phyloP scores from a whole-genome alignment of 2,797 vertebrate genomes.

The Spheniscus humboldti region DNA sequence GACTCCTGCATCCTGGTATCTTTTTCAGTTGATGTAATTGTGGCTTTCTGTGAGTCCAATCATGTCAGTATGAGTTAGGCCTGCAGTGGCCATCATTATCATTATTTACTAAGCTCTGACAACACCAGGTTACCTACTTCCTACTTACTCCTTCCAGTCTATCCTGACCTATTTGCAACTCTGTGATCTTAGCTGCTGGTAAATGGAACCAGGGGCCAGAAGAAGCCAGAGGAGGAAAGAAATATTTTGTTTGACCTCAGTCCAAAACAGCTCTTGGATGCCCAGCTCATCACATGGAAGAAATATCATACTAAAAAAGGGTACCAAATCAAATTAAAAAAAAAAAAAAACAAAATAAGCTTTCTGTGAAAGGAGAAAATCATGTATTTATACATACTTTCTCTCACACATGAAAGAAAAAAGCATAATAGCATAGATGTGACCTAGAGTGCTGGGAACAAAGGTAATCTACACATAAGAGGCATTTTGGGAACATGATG shows the following conservation, averaged over 20 bases:
- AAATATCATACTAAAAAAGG: neutral
- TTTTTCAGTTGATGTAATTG: neutral
- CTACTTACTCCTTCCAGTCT: neutral
- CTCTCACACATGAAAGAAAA: neutral
- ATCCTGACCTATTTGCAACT: neutral
- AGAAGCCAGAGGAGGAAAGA: neutral
- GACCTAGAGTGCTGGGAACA: neutral
- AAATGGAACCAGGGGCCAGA: neutral
- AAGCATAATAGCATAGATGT: neutral
- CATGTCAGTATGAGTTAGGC: neutral
- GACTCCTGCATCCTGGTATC: neutral
- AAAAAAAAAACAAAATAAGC: neutral
- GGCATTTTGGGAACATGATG: neutral
- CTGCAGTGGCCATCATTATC: neutral
- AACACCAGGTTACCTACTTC: neutral
- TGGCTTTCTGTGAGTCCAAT: neutral
- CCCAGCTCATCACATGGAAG: neutral
- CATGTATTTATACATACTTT: neutral
- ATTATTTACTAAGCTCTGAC: neutral
- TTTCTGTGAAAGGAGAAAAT: neutral
- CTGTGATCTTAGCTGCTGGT: neutral
- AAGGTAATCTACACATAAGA: neutral
- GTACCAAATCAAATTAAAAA: neutral
- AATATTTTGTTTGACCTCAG: neutral
- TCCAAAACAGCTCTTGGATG: neutral